Evolutionary conservation across 2,888 invertebrate species (phyloP), one percentile per base, ranked within the genome.

Genomic region (Meliscaeva auricollis): DNA sequence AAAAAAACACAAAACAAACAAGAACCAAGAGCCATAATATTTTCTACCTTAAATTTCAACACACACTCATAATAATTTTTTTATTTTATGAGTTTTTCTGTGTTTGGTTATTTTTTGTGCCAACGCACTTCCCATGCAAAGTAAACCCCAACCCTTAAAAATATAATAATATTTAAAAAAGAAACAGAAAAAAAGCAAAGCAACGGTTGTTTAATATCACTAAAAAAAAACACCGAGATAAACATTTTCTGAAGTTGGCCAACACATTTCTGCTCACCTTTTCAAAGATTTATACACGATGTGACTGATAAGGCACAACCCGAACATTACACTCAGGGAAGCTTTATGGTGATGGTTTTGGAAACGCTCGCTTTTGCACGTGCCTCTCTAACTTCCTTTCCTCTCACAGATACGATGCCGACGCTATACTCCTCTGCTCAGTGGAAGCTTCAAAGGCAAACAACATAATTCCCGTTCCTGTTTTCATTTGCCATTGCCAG

Each of bases 261-360:
- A 76, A 85, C 84, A 80, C 80, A 84, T 80, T 80, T 66, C 38
- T 76, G 75, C 68, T 85, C 81, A 85, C 85, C 85, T 85, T 81
- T 85, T 85, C 62, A 80, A 85, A 85, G 84, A 85, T 85, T 85
- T 80, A 85, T 79, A 77, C 73, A 68, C 81, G 81, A 77, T 73
- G 81, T 81, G 80, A 85, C 76, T 85, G 85, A 85, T 85, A 85
- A 85, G 85, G 85, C 85, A 85, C 85, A 85, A 81, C 81, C 81
- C 69, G 75, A 85, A 81, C 76, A 85, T 85, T 81, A 81, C 68
- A 69, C 41, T 48, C 72, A 44, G 62, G 48, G 76, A 75, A 81
- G 85, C 81, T 85, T 85, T 85, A 85, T 76, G 81, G 44, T 85
- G 85, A 85, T 85, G 81, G 81, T 60, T 76, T 15, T 30, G 30